Evolutionary conservation across 2,888 invertebrate species (phyloP).

Genomic region (Esperia sulphurella): DNA sequence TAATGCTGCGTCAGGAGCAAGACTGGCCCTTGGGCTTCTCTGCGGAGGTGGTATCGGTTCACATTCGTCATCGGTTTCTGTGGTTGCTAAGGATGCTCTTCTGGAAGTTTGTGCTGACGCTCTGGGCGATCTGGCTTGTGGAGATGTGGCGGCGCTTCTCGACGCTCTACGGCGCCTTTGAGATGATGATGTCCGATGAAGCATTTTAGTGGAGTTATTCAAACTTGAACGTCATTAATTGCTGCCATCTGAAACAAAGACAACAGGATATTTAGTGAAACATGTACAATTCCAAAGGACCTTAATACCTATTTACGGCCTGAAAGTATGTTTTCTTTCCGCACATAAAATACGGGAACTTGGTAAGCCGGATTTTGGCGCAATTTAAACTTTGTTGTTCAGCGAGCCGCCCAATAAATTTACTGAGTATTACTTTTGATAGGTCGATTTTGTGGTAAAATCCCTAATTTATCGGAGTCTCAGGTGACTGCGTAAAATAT

Average conservation of each 20-base stretch:
- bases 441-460: slow-evolving; percentile 14
- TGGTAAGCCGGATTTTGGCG: slow-evolving; percentile 29
- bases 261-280: not conserved
- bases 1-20: slow-evolving; percentile 76
- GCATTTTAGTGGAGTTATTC: slow-evolving; percentile 60
- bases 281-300: not conserved
- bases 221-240: slow-evolving; percentile 3
- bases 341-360: slow-evolving; percentile 28
- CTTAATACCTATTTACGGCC: slow-evolving; percentile 9
- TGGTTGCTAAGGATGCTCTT: slow-evolving; percentile 80
- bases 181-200: slow-evolving; percentile 83
- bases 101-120: slow-evolving; percentile 67
- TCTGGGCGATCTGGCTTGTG: slow-evolving; percentile 76
- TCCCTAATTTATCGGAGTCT: slow-evolving; percentile 15
- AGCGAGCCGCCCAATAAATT: slow-evolving; percentile 31
- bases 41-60: slow-evolving; percentile 56
- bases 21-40: slow-evolving; percentile 78
- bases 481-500: slow-evolving; percentile 13
- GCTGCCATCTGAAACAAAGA: slow-evolving; percentile 8
- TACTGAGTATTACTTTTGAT: slow-evolving; percentile 18
- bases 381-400: slow-evolving; percentile 44
- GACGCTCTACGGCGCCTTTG: slow-evolving; percentile 83
- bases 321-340: slow-evolving; percentile 17
- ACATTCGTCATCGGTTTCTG: slow-evolving; percentile 80
- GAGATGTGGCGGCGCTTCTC: slow-evolving; percentile 82